Evolutionary conservation across 2,888 invertebrate genomes (phyloP).

Genomic region (Noctua pronuba): DNA sequence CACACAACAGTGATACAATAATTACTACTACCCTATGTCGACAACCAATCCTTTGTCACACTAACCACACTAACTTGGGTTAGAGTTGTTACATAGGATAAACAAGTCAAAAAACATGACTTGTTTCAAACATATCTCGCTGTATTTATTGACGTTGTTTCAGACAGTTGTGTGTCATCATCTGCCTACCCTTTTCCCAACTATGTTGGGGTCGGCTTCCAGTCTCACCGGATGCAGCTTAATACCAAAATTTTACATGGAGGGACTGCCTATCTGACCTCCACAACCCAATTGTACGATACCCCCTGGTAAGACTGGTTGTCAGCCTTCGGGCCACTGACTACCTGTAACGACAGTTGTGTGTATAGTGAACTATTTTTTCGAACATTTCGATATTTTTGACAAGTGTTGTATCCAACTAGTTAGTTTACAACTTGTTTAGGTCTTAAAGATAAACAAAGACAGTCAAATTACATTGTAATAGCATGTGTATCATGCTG

Average conservation of each 20-base stretch:
- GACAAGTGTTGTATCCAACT: not conserved
- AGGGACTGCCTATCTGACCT: too few species aligned
- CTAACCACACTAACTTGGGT: too few species aligned
- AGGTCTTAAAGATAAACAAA: not conserved
- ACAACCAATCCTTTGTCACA: not conserved
- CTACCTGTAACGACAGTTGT: not conserved
- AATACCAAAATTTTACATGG: too few species aligned
- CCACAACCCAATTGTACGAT: too few species aligned
- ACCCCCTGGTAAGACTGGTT: too few species aligned
- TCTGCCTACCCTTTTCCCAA: too few species aligned
- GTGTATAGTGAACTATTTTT: not conserved
- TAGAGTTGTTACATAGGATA: too few species aligned
- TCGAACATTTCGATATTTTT: not conserved
- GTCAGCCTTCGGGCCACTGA: too few species aligned
- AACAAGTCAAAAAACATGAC: not conserved
- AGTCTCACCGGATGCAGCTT: too few species aligned
- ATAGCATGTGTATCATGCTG: not conserved
- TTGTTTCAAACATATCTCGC: not conserved
- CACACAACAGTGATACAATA: not conserved
- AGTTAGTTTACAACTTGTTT: not conserved
- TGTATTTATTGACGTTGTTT: not conserved
- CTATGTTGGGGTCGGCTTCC: too few species aligned
- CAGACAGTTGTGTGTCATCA: not conserved
- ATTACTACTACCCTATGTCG: not conserved
- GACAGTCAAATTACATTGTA: not conserved